Percentiles rank a stretch among this genome's conserved stretches.
phyloP scores from a whole-genome alignment of 2,797 vertebrate species.

The Mormyrus hasselquistii region DNA sequence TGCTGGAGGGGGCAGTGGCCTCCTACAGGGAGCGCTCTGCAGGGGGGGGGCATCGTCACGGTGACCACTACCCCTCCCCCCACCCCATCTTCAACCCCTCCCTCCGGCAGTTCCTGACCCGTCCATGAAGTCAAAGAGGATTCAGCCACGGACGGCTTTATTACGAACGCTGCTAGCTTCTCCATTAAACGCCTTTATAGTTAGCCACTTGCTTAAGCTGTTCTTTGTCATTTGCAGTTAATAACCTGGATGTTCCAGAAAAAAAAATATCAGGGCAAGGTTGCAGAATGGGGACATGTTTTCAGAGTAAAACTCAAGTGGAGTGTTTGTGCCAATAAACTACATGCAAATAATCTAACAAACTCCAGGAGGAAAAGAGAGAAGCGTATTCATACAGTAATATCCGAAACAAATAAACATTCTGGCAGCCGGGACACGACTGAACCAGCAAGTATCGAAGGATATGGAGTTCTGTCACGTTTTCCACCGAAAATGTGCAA shows the following conservation, averaged over 20 bases:
- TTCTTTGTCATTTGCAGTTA: not conserved
- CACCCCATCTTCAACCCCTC: no score
- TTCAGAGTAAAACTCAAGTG: not conserved
- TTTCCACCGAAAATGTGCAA: not conserved
- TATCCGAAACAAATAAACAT: not conserved
- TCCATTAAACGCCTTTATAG: not conserved
- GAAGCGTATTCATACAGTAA: not conserved
- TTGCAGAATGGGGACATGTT: not conserved
- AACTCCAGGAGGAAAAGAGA: not conserved
- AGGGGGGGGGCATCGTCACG: not conserved
- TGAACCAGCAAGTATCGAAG: not conserved
- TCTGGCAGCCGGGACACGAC: not conserved
- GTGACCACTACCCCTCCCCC: not conserved
- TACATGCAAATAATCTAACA: constrained; percentile 3
- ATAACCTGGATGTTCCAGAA: not conserved
- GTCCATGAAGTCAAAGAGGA: constrained; percentile 8
- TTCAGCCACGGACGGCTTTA: constrained; percentile 15
- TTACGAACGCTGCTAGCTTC: not conserved
- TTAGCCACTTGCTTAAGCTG: not conserved
- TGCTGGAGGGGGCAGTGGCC: constrained; percentile 14
- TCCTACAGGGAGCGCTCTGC: not conserved
- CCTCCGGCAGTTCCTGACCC: not conserved
- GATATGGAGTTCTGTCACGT: not conserved
- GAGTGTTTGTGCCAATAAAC: not conserved
- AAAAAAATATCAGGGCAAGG: not conserved